Conservation (phyloP, 2,888 invertebrate species). For the Agonopterix heracliana region DNA sequence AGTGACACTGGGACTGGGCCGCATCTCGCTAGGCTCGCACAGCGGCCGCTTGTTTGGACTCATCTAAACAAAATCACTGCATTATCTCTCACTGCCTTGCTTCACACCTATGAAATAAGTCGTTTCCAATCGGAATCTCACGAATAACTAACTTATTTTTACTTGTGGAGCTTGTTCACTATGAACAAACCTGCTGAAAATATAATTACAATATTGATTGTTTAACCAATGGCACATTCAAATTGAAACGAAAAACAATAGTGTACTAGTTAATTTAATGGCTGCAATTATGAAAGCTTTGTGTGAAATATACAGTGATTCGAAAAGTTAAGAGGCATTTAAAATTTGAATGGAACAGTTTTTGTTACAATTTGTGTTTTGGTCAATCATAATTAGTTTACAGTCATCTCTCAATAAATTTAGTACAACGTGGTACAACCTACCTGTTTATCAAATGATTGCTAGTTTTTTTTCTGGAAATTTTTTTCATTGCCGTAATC, state of each 20-base stretch:
- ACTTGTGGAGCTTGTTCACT: neutral
- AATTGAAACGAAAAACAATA: neutral
- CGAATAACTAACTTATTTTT: no score
- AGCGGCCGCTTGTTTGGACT: slow-evolving; percentile 53
- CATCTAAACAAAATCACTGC: slow-evolving; percentile 47
- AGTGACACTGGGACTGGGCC: slow-evolving; percentile 55
- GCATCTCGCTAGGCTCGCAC: slow-evolving; percentile 47
- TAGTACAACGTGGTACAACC: slow-evolving; percentile 16
- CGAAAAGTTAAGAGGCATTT: neutral
- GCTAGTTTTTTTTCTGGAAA: slow-evolving; percentile 42
- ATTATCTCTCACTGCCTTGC: slow-evolving; percentile 18
- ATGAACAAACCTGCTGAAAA: neutral
- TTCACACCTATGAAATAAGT: neutral
- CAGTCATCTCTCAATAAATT: no score
- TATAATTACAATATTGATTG: neutral
- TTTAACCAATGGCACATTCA: neutral
- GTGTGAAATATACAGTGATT: neutral
- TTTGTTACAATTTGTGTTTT: neutral
- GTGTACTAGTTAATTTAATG: slow-evolving; percentile 1
- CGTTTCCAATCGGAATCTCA: neutral
- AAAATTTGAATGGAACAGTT: neutral
- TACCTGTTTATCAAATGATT: slow-evolving; percentile 47
- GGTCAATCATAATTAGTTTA: no score
- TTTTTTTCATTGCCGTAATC: slow-evolving; percentile 59
- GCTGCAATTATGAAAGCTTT: neutral